These are phyloP conservation scores for Eospalax fontanierii DNA, from an alignment of 2,797 vertebrate species.

Conservation along the genomic window DNA sequence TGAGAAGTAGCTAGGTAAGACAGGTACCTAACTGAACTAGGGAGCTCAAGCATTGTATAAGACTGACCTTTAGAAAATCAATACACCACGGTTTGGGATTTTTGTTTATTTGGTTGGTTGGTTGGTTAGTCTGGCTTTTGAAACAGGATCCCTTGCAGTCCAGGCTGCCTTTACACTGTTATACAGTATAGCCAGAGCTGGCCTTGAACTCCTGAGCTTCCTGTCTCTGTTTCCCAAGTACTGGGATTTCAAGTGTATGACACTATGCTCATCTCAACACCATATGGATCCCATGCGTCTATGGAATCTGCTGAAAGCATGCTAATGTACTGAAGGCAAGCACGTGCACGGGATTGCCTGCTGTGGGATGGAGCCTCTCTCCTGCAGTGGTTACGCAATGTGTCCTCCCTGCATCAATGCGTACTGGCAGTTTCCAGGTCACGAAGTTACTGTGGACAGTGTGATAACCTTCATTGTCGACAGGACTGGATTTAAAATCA, in stretches of 20 bases:
- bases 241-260: neutral
- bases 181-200: neutral
- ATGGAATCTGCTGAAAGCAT: fast-evolving
- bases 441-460: neutral
- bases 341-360: fast-evolving
- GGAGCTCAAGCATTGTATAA: neutral
- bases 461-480: neutral
- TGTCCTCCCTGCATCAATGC: neutral
- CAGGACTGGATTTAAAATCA: neutral
- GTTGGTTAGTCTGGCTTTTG: neutral
- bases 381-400: neutral
- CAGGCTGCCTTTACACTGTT: neutral
- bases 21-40: neutral
- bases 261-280: neutral
- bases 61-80: neutral
- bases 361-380: neutral
- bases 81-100: neutral
- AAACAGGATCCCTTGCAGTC: neutral
- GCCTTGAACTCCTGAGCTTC: neutral
- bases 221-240: neutral
- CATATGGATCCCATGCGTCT: too few species aligned
- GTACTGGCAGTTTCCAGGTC: neutral
- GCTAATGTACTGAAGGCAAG: fast-evolving
- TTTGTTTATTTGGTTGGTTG: neutral
- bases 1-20: neutral